Evolutionary conservation across 2,888 invertebrate genomes (phyloP), one percentile per base, ranked within the genome.

Genomic region (Epistrophe grossulariae): DNA sequence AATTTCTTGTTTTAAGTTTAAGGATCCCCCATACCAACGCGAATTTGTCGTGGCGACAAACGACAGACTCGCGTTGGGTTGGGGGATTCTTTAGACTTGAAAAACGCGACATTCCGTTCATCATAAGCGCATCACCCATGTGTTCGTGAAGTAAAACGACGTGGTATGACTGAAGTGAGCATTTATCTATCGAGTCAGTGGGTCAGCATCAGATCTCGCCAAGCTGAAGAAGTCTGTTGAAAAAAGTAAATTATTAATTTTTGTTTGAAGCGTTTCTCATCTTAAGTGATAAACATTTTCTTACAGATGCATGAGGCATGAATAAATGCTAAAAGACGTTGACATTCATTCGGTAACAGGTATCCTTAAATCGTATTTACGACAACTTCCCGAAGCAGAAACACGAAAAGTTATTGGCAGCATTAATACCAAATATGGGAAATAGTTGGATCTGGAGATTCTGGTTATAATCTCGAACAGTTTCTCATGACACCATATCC

Each of bases 361-460:
- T 62, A 96, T 98, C 72, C 93, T 99, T 78, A 98, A 98, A 93
- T 94, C 98, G 89, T 99, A 98, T 93, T 94, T 99, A 89, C 94
- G 99, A 17, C 98, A 99, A 93, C 94, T 99, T 89, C 98, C 98
- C 0, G 98, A 99, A 93, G 98, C 98, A n/a, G n/a, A n/a, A n/a
- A n/a, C n/a, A n/a, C n/a, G n/a, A n/a, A n/a, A n/a, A n/a, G n/a
- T n/a, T n/a, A n/a, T n/a, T n/a, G n/a, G n/a, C n/a, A n/a, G n/a
- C n/a, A n/a, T n/a, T n/a, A n/a, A n/a, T n/a, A n/a, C n/a, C n/a
- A n/a, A n/a, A n/a, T n/a, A n/a, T n/a, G n/a, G n/a, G n/a, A n/a
- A n/a, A n/a, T n/a, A n/a, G n/a, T n/a, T n/a, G n/a, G n/a, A n/a
- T n/a, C n/a, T n/a, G n/a, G n/a, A n/a, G n/a, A n/a, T n/a, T n/a